A percentile compares a stretch with the other conserved stretches of the same genome.
Conservation (phyloP, 1,140 invertebrate genomes). For the Calliphora vicina region DNA sequence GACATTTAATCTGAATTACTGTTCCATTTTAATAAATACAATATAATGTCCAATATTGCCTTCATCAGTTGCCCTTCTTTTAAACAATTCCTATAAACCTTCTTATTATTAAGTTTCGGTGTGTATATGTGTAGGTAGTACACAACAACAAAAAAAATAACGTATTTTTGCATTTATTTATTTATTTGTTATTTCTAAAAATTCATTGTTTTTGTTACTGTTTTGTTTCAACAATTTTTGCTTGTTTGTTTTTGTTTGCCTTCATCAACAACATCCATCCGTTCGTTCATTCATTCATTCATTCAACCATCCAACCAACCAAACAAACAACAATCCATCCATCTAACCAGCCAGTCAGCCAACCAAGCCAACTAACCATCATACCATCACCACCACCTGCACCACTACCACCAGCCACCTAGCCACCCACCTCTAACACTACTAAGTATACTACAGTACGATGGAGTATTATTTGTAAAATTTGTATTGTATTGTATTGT, state of each 20-base stretch:
- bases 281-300: background rate
- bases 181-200: slow-evolving; percentile 33
- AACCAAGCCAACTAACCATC: too few species aligned
- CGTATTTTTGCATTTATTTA: slow-evolving; percentile 27
- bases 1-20: too few species aligned
- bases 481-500: background rate
- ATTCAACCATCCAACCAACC: background rate
- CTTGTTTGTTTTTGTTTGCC: slow-evolving; percentile 33
- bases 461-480: background rate
- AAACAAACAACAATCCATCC: background rate
- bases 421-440: background rate
- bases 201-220: slow-evolving; percentile 35
- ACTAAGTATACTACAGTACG: too few species aligned
- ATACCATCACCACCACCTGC: too few species aligned
- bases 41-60: too few species aligned
- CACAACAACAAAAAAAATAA: too few species aligned
- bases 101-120: too few species aligned
- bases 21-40: too few species aligned
- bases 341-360: background rate
- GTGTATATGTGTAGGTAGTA: too few species aligned
- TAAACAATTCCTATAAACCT: too few species aligned
- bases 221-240: slow-evolving; percentile 41
- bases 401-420: background rate
- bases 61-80: too few species aligned
- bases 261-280: background rate